Evolutionary conservation across 2,113 vertebrate genomes (phyloP), one percentile per base, ranked within the genome.

Genomic region (Microcebus griseorufus): DNA sequence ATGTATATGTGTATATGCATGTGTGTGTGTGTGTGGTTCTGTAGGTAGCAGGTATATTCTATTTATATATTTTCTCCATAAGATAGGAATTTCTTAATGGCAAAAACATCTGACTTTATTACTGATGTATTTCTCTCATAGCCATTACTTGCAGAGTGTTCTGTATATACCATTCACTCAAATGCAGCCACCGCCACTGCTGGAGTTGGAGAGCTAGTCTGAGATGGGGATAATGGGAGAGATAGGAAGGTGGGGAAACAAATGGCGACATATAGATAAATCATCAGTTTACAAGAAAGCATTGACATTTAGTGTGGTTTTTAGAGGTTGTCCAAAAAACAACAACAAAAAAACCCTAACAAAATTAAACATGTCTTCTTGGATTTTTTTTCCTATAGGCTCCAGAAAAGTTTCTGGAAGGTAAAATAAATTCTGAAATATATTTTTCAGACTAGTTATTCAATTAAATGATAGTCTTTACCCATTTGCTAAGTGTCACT

Each of bases 401-500:
- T 83, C 51, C 64, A 92, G 72, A 75, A 95, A 92, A 78, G 7
- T 48, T 84, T 97, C 45, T 39, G 25, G 6, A 88, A 89, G 53
- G 45, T 87, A 94, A 92, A 96, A 82, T 55, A 86, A 82, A 94
- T 20, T 88, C 48, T 91, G 29, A 86, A 69, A 72, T 92, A n/a
- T 60, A 75, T 88, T 89, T 92, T 97, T 60, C 25, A 92, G 60
- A 86, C 20, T 39, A 93, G 67, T 92, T 95, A 93, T 78, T 94
- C 62, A 94, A 83, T 93, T 90, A 91, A 89, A 84, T 51, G 12
- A 20, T 93, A 17, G 65, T 94, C 37, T 91, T 91, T 89, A 34
- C 18, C 9, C n/a, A 78, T 95, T 95, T 91, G 14, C 51, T 69
- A 75, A 45, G 18, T 83, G 14, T 82, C 53, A 93, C 48, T 96